These are phyloP conservation scores for Choloepus hoffmanni DNA, from an alignment of 2,113 vertebrate species.

Conservation along the genomic window DNA sequence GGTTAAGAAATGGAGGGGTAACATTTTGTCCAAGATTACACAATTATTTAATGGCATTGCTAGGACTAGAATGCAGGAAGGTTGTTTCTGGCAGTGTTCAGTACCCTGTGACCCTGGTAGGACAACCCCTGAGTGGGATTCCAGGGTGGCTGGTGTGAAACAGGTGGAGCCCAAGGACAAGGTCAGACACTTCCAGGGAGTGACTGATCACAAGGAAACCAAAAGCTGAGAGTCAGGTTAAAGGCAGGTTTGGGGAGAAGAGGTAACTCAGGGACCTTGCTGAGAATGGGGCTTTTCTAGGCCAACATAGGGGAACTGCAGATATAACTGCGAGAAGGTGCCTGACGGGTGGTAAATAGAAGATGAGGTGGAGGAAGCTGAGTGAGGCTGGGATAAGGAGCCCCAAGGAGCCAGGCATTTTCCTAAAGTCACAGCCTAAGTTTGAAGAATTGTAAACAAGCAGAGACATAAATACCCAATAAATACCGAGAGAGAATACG, in stretches of 20 bases:
- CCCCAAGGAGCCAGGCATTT: background rate
- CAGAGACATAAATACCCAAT: background rate
- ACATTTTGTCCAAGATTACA: background rate
- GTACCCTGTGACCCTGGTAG: background rate
- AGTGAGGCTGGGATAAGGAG: background rate
- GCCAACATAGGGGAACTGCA: background rate
- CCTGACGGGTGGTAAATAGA: background rate
- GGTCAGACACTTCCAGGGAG: background rate
- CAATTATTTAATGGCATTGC: background rate
- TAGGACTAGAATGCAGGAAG: slow-evolving; percentile 25
- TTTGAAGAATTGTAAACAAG: background rate
- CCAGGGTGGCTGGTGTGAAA: background rate
- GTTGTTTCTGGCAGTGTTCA: background rate
- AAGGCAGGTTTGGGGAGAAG: background rate
- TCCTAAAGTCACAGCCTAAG: background rate
- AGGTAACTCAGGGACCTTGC: background rate
- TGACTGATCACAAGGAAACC: background rate
- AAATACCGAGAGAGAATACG: background rate
- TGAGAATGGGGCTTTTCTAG: background rate
- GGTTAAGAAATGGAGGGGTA: slow-evolving; percentile 46
- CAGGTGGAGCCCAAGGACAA: background rate
- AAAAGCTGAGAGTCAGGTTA: background rate
- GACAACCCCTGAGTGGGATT: background rate
- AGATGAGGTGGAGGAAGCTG: background rate
- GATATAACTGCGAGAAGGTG: background rate